These are phyloP conservation scores for Clarias fuscus DNA, from an alignment of 2,797 vertebrate species.

Conservation along the genomic window DNA sequence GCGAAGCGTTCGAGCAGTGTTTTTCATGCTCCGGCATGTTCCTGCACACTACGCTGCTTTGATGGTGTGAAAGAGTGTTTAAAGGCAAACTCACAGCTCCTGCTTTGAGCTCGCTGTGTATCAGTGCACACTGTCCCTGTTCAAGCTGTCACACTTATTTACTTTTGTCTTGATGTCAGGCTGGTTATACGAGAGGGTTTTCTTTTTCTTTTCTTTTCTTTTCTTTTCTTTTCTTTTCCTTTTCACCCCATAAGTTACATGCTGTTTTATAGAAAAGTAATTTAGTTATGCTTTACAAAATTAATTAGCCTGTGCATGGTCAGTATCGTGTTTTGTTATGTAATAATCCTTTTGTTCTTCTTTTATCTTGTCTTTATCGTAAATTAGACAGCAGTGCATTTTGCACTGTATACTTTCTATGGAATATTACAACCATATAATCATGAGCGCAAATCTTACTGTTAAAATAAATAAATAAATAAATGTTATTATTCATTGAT, in stretches of 20 bases:
- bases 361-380: not conserved
- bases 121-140: not conserved
- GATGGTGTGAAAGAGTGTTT: slow-evolving; percentile 37
- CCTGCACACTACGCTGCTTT: slow-evolving; percentile 23
- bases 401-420: not conserved
- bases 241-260: not conserved
- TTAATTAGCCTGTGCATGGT: not conserved
- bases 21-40: slow-evolving; percentile 41
- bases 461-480: too few relatives aligned
- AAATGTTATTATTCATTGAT: not conserved
- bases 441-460: not conserved
- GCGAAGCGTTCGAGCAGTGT: slow-evolving; percentile 28
- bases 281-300: not conserved
- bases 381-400: not conserved
- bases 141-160: not conserved
- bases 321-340: not conserved
- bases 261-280: not conserved
- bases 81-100: slow-evolving; percentile 26
- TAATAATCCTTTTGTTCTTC: too few relatives aligned
- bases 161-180: slow-evolving; percentile 4
- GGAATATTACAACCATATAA: not conserved
- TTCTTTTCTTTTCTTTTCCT: not conserved
- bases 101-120: not conserved
- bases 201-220: not conserved
- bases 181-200: not conserved